Percentiles rank a stretch among this genome's conserved stretches.
These are phyloP conservation scores for Urocynchramus pylzowi DNA, from an alignment of 2,113 vertebrate species.

Conservation along the genomic window DNA sequence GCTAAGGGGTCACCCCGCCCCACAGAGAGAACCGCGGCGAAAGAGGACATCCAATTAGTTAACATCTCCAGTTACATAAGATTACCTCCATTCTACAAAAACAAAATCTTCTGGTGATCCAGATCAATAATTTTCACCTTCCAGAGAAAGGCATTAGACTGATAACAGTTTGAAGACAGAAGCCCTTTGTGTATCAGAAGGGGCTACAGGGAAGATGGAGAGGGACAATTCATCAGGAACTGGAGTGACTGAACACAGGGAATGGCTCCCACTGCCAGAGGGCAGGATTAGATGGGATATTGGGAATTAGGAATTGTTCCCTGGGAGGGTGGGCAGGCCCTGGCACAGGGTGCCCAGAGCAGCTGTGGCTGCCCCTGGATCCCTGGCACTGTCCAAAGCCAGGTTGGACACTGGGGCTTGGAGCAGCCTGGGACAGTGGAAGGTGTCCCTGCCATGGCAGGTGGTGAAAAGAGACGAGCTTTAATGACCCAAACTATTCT, in stretches of 20 bases:
- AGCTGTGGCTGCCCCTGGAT: not conserved
- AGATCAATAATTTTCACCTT: not conserved
- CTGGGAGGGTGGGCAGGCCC: not conserved
- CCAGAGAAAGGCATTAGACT: not conserved
- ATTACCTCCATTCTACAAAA: not conserved
- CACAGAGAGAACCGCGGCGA: too few species aligned
- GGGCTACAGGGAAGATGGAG: not conserved
- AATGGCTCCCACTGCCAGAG: not conserved
- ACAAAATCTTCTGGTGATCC: not conserved
- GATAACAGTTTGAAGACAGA: not conserved
- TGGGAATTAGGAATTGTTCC: not conserved
- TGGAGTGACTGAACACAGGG: not conserved
- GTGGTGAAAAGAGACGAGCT: fast-evolving
- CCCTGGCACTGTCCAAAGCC: not conserved
- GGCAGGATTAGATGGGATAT: fast-evolving
- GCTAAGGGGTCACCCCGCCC: too few species aligned
- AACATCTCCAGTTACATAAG: not conserved
- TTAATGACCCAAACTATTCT: not conserved
- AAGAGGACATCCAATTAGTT: not conserved
- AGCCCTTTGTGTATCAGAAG: not conserved
- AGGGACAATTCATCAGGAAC: not conserved
- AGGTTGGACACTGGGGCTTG: fast-evolving
- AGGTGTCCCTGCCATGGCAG: not conserved
- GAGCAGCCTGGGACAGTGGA: not conserved
- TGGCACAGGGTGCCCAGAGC: not conserved